Base-by-base conservation (phyloP, 2,797 vertebrate species). In the Takifugu ocellatus region DNA sequence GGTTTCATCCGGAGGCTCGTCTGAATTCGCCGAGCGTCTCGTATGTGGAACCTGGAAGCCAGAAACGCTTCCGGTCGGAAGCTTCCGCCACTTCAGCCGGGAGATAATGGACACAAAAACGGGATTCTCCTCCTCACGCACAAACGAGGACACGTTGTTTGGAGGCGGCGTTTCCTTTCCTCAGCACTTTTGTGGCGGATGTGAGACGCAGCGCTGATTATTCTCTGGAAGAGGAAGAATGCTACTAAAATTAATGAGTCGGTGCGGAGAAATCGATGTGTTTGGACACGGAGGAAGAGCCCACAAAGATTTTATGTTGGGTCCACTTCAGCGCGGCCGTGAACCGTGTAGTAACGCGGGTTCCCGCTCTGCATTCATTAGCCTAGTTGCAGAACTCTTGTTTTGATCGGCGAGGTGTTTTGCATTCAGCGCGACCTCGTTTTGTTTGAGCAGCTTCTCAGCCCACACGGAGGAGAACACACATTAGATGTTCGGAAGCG, bases 281-380 rank as follows among this genome's bases (percentile, higher is more conserved):
- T 72, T 49, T 45, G 49, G 31, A 55, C 45, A 46, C 26, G 61
- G 44, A 57, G 26, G 17, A 63, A 59, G 54, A 68, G 10, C 7
- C 31, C 8, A 10, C 31, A 44, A 31, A 55, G 61, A 61, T 57
- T 43, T 42, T 59, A 44, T 64, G 2, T 49, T 58, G 24, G 52
- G 51, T 47, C 63, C 56, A 36, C 54, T 63, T 25, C 2, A 51
- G 49, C 60, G 46, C 51, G 45, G 55, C 33, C 54, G 54, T 59
- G 53, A 52, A 43, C 51, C 68, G 59, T 46, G 36, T 48, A 50
- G 65, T 53, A 42, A 63, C 14, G 21, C 43, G 74, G 26, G 39
- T 57, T 51, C 54, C 63, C 59, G 49, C 49, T 70, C 25, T 65
- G 78, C 66, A 75, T 77, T 78, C 71, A 70, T 77, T 77, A 84